These are phyloP conservation scores for Amphiprion percula DNA, from an alignment of 2,113 vertebrate genomes.

Conservation along the genomic window DNA sequence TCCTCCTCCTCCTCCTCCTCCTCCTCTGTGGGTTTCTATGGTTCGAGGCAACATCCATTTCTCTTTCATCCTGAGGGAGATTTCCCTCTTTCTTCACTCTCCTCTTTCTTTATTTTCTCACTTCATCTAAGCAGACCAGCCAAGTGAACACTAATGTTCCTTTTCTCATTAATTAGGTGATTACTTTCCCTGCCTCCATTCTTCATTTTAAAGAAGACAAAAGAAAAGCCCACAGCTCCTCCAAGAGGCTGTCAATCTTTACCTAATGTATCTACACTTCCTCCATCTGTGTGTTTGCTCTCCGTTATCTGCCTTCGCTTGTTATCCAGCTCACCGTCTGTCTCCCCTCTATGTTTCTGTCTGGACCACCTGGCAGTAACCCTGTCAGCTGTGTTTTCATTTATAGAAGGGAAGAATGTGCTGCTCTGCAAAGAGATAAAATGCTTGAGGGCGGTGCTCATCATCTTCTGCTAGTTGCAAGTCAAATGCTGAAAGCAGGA, in stretches of 20 bases:
- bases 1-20: too few relatives aligned
- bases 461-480: background rate
- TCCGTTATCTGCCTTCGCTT: slow-evolving; percentile 23
- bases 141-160: background rate
- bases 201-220: background rate
- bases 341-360: background rate
- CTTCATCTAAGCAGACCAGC: background rate
- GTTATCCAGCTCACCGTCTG: slow-evolving; percentile 6
- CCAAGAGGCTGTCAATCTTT: background rate
- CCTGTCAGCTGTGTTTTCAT: slow-evolving; percentile 15
- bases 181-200: background rate
- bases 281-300: slow-evolving; percentile 30
- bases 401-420: slow-evolving; percentile 14
- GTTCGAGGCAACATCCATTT: slow-evolving; percentile 3
- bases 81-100: background rate
- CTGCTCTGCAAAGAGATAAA: background rate
- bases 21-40: background rate
- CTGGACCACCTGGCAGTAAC: slow-evolving; percentile 23
- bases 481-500: background rate
- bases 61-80: slow-evolving; percentile 5
- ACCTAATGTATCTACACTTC: slow-evolving; percentile 4
- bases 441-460: background rate
- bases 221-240: background rate
- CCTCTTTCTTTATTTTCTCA: slow-evolving; percentile 2
- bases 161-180: slow-evolving; percentile 1